Evolutionary conservation across 2,888 invertebrate genomes (phyloP).

Genomic region (Torymus auratus): DNA sequence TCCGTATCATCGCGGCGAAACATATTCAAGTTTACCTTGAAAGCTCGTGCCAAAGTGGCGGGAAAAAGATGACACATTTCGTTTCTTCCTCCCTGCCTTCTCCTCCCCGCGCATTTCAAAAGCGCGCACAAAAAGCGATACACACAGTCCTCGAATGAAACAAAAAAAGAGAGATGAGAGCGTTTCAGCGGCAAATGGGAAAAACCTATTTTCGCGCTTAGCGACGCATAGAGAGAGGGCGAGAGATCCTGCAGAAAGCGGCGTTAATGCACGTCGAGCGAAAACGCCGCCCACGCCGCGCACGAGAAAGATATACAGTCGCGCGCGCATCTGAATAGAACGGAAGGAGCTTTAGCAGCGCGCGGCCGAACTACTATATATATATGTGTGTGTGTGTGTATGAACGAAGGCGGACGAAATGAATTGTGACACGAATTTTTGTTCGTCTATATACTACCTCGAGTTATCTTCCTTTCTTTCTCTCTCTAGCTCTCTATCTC

Average conservation of each 20-base stretch:
- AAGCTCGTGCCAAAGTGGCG: neutral
- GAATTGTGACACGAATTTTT: no score
- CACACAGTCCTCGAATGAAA: no score
- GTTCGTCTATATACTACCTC: no score
- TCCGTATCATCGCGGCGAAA: constrained; percentile 24
- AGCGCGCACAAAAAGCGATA: neutral
- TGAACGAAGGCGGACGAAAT: no score
- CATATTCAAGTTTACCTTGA: constrained; percentile 31
- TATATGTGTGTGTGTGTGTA: no score
- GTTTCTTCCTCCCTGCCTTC: neutral
- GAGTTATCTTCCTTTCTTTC: no score
- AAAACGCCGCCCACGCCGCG: neutral
- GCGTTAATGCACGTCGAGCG: constrained; percentile 15
- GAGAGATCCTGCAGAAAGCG: neutral
- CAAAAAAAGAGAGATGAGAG: neutral
- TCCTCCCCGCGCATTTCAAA: neutral
- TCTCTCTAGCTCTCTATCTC: no score
- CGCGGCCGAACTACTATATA: no score
- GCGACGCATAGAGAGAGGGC: neutral
- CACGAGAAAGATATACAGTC: no score
- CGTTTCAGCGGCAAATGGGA: constrained; percentile 7
- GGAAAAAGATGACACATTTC: constrained; percentile 40
- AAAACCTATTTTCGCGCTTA: constrained; percentile 26
- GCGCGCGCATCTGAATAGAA: no score
- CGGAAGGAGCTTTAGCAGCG: no score